phyloP scores from a whole-genome alignment of 2,113 vertebrate genomes.

The Pelecanus crispus region DNA sequence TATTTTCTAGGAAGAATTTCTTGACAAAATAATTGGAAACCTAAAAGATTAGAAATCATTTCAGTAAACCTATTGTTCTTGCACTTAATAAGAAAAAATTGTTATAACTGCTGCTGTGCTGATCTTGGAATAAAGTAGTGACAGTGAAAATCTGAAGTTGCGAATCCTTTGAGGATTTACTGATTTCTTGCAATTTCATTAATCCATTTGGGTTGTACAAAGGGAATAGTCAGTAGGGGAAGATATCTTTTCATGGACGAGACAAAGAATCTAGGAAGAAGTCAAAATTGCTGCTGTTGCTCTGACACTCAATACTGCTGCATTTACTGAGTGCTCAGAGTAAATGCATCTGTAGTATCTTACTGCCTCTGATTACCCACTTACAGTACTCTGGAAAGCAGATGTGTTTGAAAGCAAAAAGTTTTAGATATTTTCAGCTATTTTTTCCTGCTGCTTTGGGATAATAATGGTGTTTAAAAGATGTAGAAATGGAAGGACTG shows the following conservation, averaged over 20 bases:
- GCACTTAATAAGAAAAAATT: neutral
- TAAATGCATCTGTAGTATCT: neutral
- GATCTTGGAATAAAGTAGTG: neutral
- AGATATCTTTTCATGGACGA: neutral
- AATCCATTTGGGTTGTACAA: neutral
- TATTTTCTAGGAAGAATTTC: neutral
- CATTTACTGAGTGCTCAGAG: neutral
- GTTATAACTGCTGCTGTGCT: neutral
- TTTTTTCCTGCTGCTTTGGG: neutral
- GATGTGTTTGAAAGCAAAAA: neutral
- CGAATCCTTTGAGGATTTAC: neutral
- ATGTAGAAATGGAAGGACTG: neutral
- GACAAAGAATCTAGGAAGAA: neutral
- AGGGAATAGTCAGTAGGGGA: neutral
- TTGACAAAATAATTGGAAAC: conserved; percentile 2
- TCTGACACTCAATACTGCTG: neutral
- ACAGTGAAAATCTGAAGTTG: neutral
- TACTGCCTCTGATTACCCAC: neutral
- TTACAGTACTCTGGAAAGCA: neutral
- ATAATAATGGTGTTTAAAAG: neutral
- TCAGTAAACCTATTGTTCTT: neutral
- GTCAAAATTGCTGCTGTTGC: neutral
- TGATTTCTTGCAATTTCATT: neutral
- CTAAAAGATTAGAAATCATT: neutral
- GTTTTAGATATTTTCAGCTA: neutral